Evolutionary conservation across 2,888 invertebrate species (phyloP).

Genomic region (Cosmorhoe ocellata): DNA sequence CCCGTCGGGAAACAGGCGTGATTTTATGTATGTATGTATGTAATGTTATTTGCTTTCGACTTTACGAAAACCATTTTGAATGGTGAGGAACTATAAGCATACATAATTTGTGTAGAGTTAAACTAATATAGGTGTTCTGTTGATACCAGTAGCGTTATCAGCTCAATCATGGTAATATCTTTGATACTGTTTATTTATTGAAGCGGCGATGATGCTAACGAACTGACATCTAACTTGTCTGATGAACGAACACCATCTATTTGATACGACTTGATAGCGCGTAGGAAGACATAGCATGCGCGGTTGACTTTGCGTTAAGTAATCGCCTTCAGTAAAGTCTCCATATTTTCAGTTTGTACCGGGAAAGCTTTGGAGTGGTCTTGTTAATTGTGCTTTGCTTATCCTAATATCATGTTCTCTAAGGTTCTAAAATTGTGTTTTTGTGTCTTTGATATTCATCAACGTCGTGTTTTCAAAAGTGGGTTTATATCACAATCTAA

Average conservation of each 20-base stretch:
- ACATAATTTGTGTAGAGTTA: slow-evolving; percentile 17
- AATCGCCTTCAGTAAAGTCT: background rate
- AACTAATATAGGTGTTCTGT: slow-evolving; percentile 11
- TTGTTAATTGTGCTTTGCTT: background rate
- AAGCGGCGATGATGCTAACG: slow-evolving; percentile 1
- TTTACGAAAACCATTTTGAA: slow-evolving; percentile 35
- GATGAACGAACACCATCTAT: slow-evolving; percentile 11
- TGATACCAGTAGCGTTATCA: slow-evolving; percentile 1
- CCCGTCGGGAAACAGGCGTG: too few species aligned
- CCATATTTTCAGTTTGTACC: slow-evolving; percentile 1
- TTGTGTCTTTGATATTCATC: background rate
- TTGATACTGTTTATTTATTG: slow-evolving; percentile 1
- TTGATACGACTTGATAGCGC: slow-evolving; percentile 10
- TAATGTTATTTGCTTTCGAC: slow-evolving; percentile 32
- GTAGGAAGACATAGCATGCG: slow-evolving; percentile 8
- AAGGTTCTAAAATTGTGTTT: slow-evolving; percentile 6
- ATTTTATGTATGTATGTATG: too few species aligned
- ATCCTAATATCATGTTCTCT: slow-evolving; percentile 2
- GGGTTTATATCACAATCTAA: background rate
- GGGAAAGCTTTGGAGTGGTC: background rate
- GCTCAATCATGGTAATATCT: background rate
- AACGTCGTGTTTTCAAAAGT: slow-evolving; percentile 3
- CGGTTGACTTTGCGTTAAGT: slow-evolving; percentile 2
- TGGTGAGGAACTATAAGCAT: slow-evolving; percentile 17
- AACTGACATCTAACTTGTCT: slow-evolving; percentile 1